phyloP scores from a whole-genome alignment of 2,113 vertebrate genomes.

The Anseranas semipalmata region DNA sequence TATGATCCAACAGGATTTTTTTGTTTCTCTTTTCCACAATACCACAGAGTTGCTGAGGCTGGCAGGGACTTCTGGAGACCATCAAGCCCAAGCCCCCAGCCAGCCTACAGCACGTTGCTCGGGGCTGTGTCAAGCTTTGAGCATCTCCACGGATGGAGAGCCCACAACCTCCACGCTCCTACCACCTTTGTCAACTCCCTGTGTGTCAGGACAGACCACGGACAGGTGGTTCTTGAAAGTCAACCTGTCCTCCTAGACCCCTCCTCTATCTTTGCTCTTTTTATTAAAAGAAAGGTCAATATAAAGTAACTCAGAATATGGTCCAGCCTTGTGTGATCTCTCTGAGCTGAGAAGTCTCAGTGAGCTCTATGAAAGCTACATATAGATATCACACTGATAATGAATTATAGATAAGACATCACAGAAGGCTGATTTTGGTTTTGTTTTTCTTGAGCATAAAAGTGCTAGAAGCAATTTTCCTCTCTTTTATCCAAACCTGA shows the following conservation, averaged over 20 bases:
- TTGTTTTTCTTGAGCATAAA: conserved; percentile 42
- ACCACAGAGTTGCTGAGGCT: neutral
- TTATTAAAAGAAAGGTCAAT: neutral
- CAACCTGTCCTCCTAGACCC: no score
- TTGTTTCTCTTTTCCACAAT: neutral
- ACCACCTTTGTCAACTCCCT: neutral
- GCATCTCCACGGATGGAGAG: neutral
- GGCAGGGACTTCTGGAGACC: neutral
- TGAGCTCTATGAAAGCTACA: neutral
- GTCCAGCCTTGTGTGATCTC: neutral
- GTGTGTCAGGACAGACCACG: rapidly evolving
- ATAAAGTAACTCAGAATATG: neutral
- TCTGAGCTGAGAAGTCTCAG: neutral
- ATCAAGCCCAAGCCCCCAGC: neutral
- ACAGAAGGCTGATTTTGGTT: conserved; percentile 16
- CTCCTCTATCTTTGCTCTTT: neutral
- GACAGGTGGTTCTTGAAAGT: neutral
- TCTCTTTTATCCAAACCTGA: conserved; percentile 43
- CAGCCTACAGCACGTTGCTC: neutral
- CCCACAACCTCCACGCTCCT: neutral
- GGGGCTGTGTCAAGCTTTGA: neutral
- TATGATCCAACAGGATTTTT: neutral
- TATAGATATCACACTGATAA: neutral
- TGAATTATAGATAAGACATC: neutral
- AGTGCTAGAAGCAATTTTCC: conserved; percentile 49